A percentile compares a stretch with the other conserved stretches of the same genome.
These are phyloP conservation scores for Lacerta agilis DNA, from an alignment of 2,797 vertebrate genomes.

Conservation along the genomic window DNA sequence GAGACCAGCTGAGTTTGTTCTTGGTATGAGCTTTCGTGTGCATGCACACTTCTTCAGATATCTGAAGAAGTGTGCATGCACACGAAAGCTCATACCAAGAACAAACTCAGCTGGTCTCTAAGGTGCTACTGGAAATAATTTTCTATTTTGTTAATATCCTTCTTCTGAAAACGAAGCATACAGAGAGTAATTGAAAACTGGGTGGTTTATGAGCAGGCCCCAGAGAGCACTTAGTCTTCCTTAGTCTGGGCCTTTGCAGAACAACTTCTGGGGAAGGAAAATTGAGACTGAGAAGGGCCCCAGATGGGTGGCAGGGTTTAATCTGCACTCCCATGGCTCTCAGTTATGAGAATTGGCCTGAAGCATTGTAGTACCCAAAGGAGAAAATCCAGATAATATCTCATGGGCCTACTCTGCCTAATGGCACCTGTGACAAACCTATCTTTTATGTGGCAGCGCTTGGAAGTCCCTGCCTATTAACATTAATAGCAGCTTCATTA, in stretches of 20 bases:
- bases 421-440: not conserved
- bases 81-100: too few species aligned
- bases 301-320: not conserved
- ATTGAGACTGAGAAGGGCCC: too few species aligned
- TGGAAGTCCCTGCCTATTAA: too few species aligned
- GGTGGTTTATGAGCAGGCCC: not conserved
- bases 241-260: not conserved
- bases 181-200: not conserved
- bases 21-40: too few species aligned
- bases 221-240: not conserved
- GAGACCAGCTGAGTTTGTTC: too few species aligned
- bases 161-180: not conserved
- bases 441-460: too few species aligned
- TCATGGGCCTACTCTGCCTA: not conserved
- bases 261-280: not conserved
- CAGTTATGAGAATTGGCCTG: too few species aligned
- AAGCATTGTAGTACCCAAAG: not conserved
- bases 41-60: too few species aligned
- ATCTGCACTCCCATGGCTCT: not conserved
- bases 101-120: too few species aligned
- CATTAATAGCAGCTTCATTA: too few species aligned
- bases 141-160: constrained; percentile 3
- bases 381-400: not conserved
- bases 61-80: too few species aligned
- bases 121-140: too few species aligned